Base-by-base conservation (phyloP, 2,888 invertebrate species). In the Cataglyphis albicans region DNA sequence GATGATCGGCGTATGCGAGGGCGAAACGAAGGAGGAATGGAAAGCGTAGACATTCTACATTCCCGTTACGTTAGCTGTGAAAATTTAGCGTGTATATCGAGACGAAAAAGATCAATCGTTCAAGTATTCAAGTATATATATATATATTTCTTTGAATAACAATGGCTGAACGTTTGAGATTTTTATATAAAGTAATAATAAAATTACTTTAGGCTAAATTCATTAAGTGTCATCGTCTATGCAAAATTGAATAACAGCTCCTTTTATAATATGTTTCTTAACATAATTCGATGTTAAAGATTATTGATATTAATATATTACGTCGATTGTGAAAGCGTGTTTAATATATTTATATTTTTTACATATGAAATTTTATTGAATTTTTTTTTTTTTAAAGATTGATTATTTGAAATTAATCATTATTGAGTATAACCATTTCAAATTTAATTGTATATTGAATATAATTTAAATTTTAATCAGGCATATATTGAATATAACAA, bases 1-100 rank as follows among this genome's bases (percentile, higher is more conserved):
- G 38, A 89, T 87, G 90, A 89, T 89, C 90, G 86, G 81, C 82
- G 86, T 78, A 70, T 68, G 64, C 67, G 82, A 59, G 63, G 38
- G 65, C 59, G 82, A 48, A 59, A 63, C 55, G 59, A 35, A 63
- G 63, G 32, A 32, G 21, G 59, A 75, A 74, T 65, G 35, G 32
- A 52, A 75, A 85, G 82, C 65, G 83, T 55, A 25, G n/a, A 35
- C 57, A n/a, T 52, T 75, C 74, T 41, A 74, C 44, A 44, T 63
- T 41, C 32, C 44, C 35, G 32, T n/a, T 15, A 63, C 2, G 41
- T 67, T 48, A 25, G 82, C 67, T 38, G 15, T 41, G 38, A 63
- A 80, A 44, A 35, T 59, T 18, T 32, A 44, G 25, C 44, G 25
- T 25, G 9, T 3, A 48, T 21, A 4, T 21, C 38, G 12, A 3